Conservation (phyloP, 2,113 vertebrate genomes). For the Crotalus tigris region DNA sequence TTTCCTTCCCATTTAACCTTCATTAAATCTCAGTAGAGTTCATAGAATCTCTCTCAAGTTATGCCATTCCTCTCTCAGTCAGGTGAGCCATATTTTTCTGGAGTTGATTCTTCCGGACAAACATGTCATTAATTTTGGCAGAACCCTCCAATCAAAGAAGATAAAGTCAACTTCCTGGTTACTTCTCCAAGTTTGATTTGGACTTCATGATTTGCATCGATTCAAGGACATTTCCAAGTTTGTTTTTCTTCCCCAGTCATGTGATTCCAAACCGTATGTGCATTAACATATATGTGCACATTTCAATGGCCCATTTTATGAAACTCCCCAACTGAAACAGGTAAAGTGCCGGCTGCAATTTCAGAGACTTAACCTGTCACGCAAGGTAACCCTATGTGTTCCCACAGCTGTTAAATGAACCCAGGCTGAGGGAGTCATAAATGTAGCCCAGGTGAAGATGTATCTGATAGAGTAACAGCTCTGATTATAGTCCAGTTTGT, state of each 20-base stretch:
- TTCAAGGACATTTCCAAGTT: neutral
- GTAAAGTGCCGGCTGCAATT: constrained; percentile 53
- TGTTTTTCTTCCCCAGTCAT: neutral
- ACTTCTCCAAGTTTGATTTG: neutral
- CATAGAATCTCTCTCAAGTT: neutral
- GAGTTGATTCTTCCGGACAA: neutral
- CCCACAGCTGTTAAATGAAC: constrained; percentile 69
- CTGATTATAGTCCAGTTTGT: constrained; percentile 63
- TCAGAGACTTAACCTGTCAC: constrained; percentile 62
- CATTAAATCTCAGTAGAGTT: neutral
- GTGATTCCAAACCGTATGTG: neutral
- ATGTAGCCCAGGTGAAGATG: constrained; percentile 67
- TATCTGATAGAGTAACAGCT: constrained; percentile 71
- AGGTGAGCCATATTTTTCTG: too few species aligned
- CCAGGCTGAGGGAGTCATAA: constrained; percentile 65
- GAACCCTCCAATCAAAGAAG: neutral
- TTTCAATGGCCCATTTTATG: constrained; percentile 43
- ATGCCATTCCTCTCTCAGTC: neutral
- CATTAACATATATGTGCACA: neutral
- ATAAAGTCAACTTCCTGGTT: neutral
- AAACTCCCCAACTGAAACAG: constrained; percentile 38
- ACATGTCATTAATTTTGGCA: neutral
- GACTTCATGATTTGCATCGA: neutral
- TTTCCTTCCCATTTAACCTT: neutral
- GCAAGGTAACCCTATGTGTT: constrained; percentile 59